Base-by-base conservation (phyloP, 2,888 invertebrate species). In the Caenorhabditis sp. region DNA sequence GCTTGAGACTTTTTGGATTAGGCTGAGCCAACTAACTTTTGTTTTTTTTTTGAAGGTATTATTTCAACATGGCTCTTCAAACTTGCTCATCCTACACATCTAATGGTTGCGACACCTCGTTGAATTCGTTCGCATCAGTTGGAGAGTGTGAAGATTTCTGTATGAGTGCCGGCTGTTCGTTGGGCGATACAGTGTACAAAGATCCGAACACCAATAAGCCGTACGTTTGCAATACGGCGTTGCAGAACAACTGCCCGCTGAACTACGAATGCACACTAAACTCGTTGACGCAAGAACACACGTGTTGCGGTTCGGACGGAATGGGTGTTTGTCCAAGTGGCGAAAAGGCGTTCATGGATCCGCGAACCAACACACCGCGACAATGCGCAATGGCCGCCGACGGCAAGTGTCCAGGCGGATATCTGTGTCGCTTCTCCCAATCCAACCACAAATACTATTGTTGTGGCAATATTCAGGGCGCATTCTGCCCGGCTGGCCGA, bases 91-190 rank as follows among this genome's bases (percentile, higher is more conserved):
- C 82, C 8, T 81, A 82, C 66, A 73, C 79, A 0, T 79, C 81
- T 14, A 79, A 79, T 14, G 81, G 82, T 5, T 84, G 84, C 57
- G 83, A 83, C 50, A 82, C 82, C 12, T 82, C 82, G 5, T 62
- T 78, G 49, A 84, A 84, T 68, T 81, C 81, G 3, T 83, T 83
- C 77, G 66, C 73, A 24, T 78, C 80, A 0, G 60, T 79, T 37
- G 53, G 69, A 8, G 84, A 84, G 57, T 84, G 84, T 59, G 76
- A 81, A 58, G 81, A 81, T 57, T 83, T 82, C 55, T 83, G 83
- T 31, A 69, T 79, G 66, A 68, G 69, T 12, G 78, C 80, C 5
- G 81, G 81, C 0, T 81, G 81, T 31, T 53, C 76, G 0, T 63
- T 77, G 4, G 81, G 81, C 19, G 81, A 81, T 43, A 76, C 78